Evolutionary conservation across 2,888 invertebrate genomes (phyloP), one percentile per base, ranked within the genome.

Genomic region (Agelastica alni): DNA sequence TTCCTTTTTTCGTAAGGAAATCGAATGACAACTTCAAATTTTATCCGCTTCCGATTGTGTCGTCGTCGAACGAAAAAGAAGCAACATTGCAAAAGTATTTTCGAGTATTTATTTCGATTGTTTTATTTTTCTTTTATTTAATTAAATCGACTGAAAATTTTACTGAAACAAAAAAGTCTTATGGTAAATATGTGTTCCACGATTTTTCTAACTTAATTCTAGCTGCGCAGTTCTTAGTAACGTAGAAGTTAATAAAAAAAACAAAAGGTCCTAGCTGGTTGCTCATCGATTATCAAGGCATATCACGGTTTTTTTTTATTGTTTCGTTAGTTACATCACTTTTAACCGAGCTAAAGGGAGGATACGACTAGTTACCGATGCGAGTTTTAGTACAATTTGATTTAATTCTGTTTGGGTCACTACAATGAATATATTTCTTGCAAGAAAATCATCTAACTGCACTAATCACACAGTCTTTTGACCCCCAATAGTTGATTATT

Each of bases 181-280:
- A 61, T 64, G 61, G 60, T 55, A 49, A 49, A 59, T 53, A 61
- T 59, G 64, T 64, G 62, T 62, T 64, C 61, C 59, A 44, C 31
- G 44, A 43, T 37, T 49, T 48, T 56, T 56, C 48, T 41, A 58
- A 57, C 53, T 46, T 58, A 58, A 48, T 17, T 22, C 17, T 28
- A 43, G 43, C 28, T 30, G 13, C 10, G 28, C 10, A 17, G 30
- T 34, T 7, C n/a, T 32, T 32, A 32, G 32, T 7, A 16, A 5
- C 10, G 37, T 39, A 39, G 37, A 39, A 39, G 18, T 18, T 37
- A 18, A 17, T 9, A 36, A 17, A 31, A 31, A 10, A 14, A 36
- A 17, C 26, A 26, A 3, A 26, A 26, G 6, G 9, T 9, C 26
- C 32, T 49, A 49, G 26, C 22, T 49, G 41, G 47, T 59, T 59